phyloP scores from a whole-genome alignment of 23 tunicate species.

The Oikopleura dioica region DNA sequence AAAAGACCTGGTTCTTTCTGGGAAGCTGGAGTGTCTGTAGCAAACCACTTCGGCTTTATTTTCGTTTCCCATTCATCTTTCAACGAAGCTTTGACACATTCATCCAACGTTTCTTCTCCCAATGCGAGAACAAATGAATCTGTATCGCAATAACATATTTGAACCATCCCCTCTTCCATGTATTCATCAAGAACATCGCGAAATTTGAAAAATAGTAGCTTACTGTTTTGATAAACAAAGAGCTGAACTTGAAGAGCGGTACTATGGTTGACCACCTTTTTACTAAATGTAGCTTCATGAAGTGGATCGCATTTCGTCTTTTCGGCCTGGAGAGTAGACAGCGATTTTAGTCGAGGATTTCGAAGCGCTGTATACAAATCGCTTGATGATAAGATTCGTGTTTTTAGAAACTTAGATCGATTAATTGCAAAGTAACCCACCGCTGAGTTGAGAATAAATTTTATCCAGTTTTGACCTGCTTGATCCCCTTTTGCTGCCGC shows the following conservation, averaged over 20 bases:
- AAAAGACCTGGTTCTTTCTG: background rate
- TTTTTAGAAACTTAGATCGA: background rate
- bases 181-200: background rate
- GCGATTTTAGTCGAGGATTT: background rate
- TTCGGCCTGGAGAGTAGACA: background rate
- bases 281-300: background rate
- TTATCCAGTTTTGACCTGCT: no score
- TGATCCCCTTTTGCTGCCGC: background rate
- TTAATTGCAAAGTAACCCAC: background rate
- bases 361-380: background rate
- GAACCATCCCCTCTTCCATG: background rate
- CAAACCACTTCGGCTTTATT: slow-evolving; percentile 2
- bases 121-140: background rate
- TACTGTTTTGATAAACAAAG: background rate
- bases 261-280: background rate
- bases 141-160: background rate
- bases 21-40: background rate
- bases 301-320: background rate
- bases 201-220: background rate
- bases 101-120: background rate
- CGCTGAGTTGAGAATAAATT: background rate
- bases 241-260: background rate
- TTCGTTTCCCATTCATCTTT: background rate
- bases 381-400: background rate
- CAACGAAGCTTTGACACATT: background rate